These are phyloP conservation scores for Netelia melanura DNA, from an alignment of 2,888 invertebrate species.

Conservation along the genomic window DNA sequence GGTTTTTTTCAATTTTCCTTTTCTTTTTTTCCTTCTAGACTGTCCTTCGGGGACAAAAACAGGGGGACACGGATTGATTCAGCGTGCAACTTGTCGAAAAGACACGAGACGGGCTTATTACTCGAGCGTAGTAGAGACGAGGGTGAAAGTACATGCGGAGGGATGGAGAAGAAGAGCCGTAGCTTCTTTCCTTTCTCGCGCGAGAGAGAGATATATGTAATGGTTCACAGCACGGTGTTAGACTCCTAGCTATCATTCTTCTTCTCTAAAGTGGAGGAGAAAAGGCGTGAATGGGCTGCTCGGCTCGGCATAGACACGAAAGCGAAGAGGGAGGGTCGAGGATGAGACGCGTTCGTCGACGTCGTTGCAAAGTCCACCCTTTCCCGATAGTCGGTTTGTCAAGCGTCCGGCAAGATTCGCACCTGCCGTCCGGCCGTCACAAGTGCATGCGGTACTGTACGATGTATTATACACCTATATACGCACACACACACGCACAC, in stretches of 20 bases:
- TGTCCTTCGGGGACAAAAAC: constrained; percentile 1
- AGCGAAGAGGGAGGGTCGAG: neutral
- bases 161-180: constrained; percentile 5
- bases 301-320: neutral
- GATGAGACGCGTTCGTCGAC: constrained; percentile 62
- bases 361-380: constrained; percentile 79
- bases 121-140: constrained; percentile 15
- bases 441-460: constrained; percentile 11
- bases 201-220: constrained; percentile 20
- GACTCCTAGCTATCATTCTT: constrained; percentile 30
- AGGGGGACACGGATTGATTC: constrained; percentile 8
- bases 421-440: constrained; percentile 78
- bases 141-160: constrained; percentile 14
- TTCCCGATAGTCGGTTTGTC: constrained; percentile 83
- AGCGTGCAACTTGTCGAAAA: constrained; percentile 46
- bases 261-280: constrained; percentile 41
- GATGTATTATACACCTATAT: constrained; percentile 24
- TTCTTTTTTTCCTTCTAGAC: constrained; percentile 9
- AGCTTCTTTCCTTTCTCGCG: neutral
- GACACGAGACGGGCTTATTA: constrained; percentile 49
- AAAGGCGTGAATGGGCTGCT: constrained; percentile 60
- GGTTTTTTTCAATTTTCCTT: neutral
- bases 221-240: constrained; percentile 21
- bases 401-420: constrained; percentile 79
- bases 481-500: neutral